Base-by-base conservation (phyloP, 2,797 vertebrate genomes). In the Zalophus californianus region DNA sequence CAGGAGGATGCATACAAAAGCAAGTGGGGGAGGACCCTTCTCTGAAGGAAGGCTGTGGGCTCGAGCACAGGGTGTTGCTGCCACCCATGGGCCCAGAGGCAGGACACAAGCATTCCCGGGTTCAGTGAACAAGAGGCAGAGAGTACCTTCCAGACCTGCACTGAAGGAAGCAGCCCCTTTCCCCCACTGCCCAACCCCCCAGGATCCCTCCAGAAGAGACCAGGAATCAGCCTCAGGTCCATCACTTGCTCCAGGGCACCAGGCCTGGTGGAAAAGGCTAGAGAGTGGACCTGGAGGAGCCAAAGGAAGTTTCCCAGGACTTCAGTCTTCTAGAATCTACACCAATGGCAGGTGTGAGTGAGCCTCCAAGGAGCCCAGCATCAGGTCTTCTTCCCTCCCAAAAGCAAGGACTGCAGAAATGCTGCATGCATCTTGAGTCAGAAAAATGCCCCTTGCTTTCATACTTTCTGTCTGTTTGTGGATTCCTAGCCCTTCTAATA, bases 91-190 rank as follows among this genome's bases (percentile, higher is more conserved):
- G 27, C 18, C 21, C 10, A 84, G n/a, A 5, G 50, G 3, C 12
- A 60, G 41, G 18, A 16, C 15, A 38, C 48, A 23, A 1, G 0
- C 0, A 0, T 35, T 35, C 16, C 48, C 0, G 7, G 7, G 12
- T 10, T 50, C 38, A 25, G 48, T 2, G 5, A 41, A n/a, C 1
- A 8, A 62, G 23, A 62, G 20, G 50, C 7, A 20, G 4, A 29
- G 12, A 60, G 32, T 16, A n/a, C 11, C 77, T 79, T 72, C 8
- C 56, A 29, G n/a, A 77, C n/a, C 54, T 20, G 38, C 66, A 1
- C 12, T 50, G 20, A 75, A 48, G 6, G 29, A 14, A 32, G 0
- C 12, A 11, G 15, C 6, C 27, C 9, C 23, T n/a, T 41, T 29
- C 27, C n/a, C 21, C 60, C 27, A 12, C 0, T 20, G 2, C 15